Evolutionary conservation across 2,888 invertebrate species (phyloP), one percentile per base, ranked within the genome.

Genomic region (Drosophila quinaria): DNA sequence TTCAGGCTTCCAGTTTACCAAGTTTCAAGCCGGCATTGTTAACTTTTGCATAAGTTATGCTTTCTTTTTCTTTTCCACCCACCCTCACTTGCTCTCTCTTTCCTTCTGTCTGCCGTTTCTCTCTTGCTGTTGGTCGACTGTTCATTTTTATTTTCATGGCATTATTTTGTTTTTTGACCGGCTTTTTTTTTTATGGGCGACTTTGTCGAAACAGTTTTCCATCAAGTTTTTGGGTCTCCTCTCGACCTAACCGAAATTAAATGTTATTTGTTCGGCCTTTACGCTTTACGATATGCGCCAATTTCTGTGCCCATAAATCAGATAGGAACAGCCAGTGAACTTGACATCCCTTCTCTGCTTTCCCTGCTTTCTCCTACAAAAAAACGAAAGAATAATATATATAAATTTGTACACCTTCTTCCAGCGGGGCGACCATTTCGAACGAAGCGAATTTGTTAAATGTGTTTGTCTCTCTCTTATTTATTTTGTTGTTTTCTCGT

Each of bases 261-360:
- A 89, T 87, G 87, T 87, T 87, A 85, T 85, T 85, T 88, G 84
- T 86, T 62, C 64, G 55, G 49, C 42, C 63, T 69, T 66, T 42
- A 52, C 76, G 70, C 46, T 77, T 86, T 82, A 73, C 83, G 73
- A 86, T 69, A 80, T 71, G 71, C 84, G 70, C 74, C 69, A 86
- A 80, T 88, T 78, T 77, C 61, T 44, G n/a, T 10, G 61, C 52
- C 62, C 77, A 80, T 84, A 84, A 84, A 84, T 88, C 81, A 80
- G 76, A 65, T 66, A 67, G 65, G 56, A 50, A 19, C 22, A 54
- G 58, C 19, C 35, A 19, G 33, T 42, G n/a, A 13, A 41, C 9
- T 9, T 17, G 25, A 54, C 25, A 46, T 41, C 22, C 25, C 15
- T 2, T 4, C 41, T n/a, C n/a, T n/a, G n/a, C n/a, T n/a, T n/a